phyloP scores from a whole-genome alignment of 1,140 invertebrate species.

The Limonius californicus region DNA sequence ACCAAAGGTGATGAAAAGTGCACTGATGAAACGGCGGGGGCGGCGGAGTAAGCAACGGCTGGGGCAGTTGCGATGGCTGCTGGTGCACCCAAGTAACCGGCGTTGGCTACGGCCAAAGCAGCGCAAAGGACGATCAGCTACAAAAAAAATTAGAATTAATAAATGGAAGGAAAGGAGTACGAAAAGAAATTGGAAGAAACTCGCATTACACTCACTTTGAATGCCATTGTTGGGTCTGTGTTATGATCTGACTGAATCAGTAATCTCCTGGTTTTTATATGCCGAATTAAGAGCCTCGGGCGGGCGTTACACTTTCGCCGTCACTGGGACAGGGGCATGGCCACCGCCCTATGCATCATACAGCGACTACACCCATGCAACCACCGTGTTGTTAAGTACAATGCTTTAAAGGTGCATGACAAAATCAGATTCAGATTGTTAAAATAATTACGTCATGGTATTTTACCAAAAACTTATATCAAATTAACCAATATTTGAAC shows the following conservation, averaged over 20 bases:
- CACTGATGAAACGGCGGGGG: conserved; percentile 37
- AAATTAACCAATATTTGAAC: no score
- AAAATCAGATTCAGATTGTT: no score
- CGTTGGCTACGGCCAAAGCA: conserved; percentile 60
- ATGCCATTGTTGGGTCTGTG: conserved; percentile 15
- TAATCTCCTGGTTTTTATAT: conserved; percentile 16
- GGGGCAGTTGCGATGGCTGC: conserved; percentile 30
- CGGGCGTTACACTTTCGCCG: conserved; percentile 19
- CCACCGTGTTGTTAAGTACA: no score
- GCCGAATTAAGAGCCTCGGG: not conserved
- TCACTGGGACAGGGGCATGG: not conserved
- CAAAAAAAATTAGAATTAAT: conserved; percentile 43
- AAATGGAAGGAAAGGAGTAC: not conserved
- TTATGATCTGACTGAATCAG: not conserved
- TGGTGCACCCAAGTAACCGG: conserved; percentile 54
- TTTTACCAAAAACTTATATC: no score
- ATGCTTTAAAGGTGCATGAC: no score
- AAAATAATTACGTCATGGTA: no score
- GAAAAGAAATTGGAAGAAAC: no score
- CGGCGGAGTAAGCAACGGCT: conserved; percentile 31
- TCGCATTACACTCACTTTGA: conserved; percentile 10
- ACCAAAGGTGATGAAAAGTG: conserved; percentile 34
- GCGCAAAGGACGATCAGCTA: conserved; percentile 61
- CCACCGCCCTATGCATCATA: no score
- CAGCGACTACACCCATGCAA: no score